Base-by-base conservation (phyloP, 2,113 vertebrate species). In the Strix aluco region DNA sequence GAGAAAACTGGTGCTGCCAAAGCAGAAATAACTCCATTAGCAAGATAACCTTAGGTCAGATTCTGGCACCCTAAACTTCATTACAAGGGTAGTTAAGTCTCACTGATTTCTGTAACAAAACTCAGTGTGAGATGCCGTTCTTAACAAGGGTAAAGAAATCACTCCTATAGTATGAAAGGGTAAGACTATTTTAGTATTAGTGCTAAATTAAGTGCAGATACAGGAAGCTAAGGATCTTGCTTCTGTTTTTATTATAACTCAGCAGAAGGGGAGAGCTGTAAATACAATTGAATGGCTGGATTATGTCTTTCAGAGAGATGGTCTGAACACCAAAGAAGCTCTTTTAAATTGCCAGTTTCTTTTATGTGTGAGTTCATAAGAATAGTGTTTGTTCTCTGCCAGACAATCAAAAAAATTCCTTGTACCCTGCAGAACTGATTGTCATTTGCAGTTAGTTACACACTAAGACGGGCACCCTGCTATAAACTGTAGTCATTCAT, bases 161-260 rank as follows among this genome's bases (percentile, higher is more conserved):
- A 57, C 22, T 69, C 18, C 71, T 81, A 1, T 2, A 42, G 27
- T 40, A 40, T 12, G 46, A 86, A 63, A 78, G 49, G 71, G 16
- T 20, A 34, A 13, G 44, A 57, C 54, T 30, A 58, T 59, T 93
- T 90, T 63, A 26, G 38, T 34, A 61, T 36, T 47, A 15, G 30
- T 81, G 72, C 42, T 84, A 92, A 86, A 88, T 72, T 79, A 92
- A 91, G 65, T n/a, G 57, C 65, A 95, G 92, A 55, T 46, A 92
- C 46, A 83, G 52, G 85, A 93, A 94, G 72, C 62, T 62, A 40
- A 93, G 46, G 44, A 82, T 54, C 63, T 88, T 51, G 26, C 75
- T 91, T 75, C 83, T 89, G 77, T 2, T 92, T 95, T 89, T 72
- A 44, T 36, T 84, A 19, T 59, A 94, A 89, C 10, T 59, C 75